Percentiles rank a stretch among this genome's conserved stretches.
These are phyloP conservation scores for Ectemnius lituratus DNA, from an alignment of 2,888 invertebrate species.

Conservation along the genomic window DNA sequence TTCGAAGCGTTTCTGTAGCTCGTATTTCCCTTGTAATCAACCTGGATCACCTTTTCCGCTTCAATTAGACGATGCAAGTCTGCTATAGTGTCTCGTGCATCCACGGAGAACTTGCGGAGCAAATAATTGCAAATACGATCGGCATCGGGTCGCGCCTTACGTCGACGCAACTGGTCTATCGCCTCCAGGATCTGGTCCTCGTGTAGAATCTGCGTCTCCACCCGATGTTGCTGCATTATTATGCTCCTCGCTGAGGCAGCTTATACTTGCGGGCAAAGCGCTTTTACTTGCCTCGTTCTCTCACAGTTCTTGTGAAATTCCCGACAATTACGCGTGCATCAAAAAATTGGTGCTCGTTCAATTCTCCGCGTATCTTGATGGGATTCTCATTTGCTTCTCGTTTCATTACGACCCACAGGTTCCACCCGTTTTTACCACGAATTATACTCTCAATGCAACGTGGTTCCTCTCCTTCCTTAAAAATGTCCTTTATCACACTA, in stretches of 20 bases:
- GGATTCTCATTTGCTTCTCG: too few relatives aligned
- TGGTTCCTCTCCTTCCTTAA: too few relatives aligned
- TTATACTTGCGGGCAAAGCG: conserved; percentile 15
- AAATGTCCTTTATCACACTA: too few relatives aligned
- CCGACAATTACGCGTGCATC: too few relatives aligned
- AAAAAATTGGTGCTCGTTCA: too few relatives aligned
- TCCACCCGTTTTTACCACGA: too few relatives aligned
- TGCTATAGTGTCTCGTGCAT: conserved; percentile 84
- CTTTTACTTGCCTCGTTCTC: neutral
- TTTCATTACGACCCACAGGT: too few relatives aligned
- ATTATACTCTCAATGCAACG: too few relatives aligned
- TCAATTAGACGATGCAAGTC: conserved; percentile 88
- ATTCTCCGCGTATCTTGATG: too few relatives aligned
- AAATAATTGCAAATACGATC: conserved; percentile 91
- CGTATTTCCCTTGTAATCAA: conserved; percentile 91
- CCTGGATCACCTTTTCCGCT: conserved; percentile 87
- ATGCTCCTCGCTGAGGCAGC: conserved; percentile 18
- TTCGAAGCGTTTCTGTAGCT: conserved; percentile 91
- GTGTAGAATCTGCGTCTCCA: conserved; percentile 82
- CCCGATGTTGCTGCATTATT: conserved; percentile 69
- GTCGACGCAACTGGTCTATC: conserved; percentile 89
- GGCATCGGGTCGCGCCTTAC: conserved; percentile 91
- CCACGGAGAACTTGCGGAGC: conserved; percentile 85
- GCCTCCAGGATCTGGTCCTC: conserved; percentile 89
- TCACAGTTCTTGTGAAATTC: neutral